Conservation (phyloP, 1,140 invertebrate genomes). For the Maconellicoccus hirsutus region DNA sequence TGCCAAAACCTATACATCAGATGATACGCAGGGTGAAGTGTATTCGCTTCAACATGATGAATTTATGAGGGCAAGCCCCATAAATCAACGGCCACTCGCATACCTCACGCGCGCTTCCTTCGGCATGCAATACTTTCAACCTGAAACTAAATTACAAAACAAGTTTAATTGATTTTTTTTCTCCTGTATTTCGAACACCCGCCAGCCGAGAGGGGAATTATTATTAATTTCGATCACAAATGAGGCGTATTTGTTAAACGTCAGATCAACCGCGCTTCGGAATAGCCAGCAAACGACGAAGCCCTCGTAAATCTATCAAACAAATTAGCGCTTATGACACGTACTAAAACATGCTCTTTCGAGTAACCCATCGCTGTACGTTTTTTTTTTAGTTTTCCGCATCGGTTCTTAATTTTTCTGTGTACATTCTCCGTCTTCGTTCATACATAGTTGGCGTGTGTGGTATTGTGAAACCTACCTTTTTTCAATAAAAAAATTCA, state of each 20-base stretch:
- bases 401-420: not conserved
- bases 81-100: slow-evolving; percentile 21
- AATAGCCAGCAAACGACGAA: slow-evolving; percentile 4
- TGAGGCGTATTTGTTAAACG: slow-evolving; percentile 21
- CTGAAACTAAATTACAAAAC: slow-evolving; percentile 22
- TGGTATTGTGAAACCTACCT: too few species aligned
- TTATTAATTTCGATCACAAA: slow-evolving; percentile 22
- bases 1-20: not conserved
- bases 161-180: slow-evolving; percentile 22
- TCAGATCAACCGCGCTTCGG: slow-evolving; percentile 17
- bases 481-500: too few species aligned
- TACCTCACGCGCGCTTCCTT: slow-evolving; percentile 16
- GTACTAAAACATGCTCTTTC: slow-evolving; percentile 7
- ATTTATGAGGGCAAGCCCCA: slow-evolving; percentile 17
- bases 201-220: not conserved
- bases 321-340: slow-evolving; percentile 22
- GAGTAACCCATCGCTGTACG: slow-evolving; percentile 6
- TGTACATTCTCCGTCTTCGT: not conserved
- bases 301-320: slow-evolving; percentile 21
- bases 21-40: not conserved
- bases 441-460: too few species aligned
- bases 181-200: not conserved
- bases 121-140: slow-evolving; percentile 2
- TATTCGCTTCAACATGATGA: slow-evolving; percentile 14
- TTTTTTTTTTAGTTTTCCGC: not conserved